Conservation (phyloP, 2,797 vertebrate species). For the Fundulus diaphanus region DNA sequence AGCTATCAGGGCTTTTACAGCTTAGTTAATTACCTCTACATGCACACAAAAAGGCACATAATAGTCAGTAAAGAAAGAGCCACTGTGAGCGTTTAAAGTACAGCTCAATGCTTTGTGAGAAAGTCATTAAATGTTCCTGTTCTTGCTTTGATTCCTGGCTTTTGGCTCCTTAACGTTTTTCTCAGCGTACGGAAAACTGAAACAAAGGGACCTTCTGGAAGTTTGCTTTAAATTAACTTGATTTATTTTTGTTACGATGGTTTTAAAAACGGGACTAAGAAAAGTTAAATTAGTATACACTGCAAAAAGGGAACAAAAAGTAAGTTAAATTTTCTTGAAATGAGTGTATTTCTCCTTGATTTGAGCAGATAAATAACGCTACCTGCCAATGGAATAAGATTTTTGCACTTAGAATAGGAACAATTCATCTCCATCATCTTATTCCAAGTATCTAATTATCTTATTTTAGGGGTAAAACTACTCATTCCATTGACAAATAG, state of each 20-base stretch:
- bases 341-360: too few relatives aligned
- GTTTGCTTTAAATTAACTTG: background rate
- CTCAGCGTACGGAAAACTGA: background rate
- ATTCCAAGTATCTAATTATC: too few relatives aligned
- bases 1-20: constrained; percentile 35
- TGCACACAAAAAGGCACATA: constrained; percentile 32
- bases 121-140: constrained; percentile 9
- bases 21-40: constrained; percentile 56
- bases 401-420: too few relatives aligned
- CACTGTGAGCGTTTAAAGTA: constrained; percentile 11
- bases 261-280: too few relatives aligned
- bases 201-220: background rate
- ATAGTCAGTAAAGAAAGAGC: constrained; percentile 16
- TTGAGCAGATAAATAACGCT: too few relatives aligned
- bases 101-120: background rate
- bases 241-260: background rate
- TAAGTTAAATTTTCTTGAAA: too few relatives aligned
- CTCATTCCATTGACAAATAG: too few relatives aligned
- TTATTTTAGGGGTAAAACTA: too few relatives aligned
- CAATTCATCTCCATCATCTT: too few relatives aligned
- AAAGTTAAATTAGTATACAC: background rate
- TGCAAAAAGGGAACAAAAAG: too few relatives aligned
- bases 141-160: background rate
- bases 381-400: too few relatives aligned
- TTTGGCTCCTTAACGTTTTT: background rate